These are phyloP conservation scores for Linnaemya tessellans DNA, from an alignment of 2,888 invertebrate species.

Conservation along the genomic window DNA sequence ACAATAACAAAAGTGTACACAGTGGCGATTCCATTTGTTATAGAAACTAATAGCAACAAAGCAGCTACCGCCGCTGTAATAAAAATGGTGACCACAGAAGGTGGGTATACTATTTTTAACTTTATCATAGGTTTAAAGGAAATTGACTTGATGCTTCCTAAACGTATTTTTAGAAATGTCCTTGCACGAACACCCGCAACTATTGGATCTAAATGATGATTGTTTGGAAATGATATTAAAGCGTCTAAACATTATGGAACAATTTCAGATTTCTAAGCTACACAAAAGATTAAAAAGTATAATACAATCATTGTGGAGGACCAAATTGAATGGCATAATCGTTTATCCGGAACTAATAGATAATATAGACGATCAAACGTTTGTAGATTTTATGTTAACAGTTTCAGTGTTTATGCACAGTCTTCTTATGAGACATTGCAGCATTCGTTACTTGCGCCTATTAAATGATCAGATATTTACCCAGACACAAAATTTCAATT, in stretches of 20 bases:
- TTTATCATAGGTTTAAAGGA: not conserved
- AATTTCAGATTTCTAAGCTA: conserved; percentile 75
- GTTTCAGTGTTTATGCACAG: conserved; percentile 74
- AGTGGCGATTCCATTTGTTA: conserved; percentile 7
- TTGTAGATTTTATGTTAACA: conserved; percentile 74
- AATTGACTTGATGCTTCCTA: not conserved
- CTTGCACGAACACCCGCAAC: not conserved
- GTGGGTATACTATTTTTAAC: too few species aligned
- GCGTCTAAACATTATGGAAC: conserved; percentile 75
- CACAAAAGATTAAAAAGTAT: conserved; percentile 76
- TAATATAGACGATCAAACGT: conserved; percentile 67
- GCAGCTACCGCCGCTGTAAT: conserved; percentile 24
- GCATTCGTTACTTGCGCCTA: conserved; percentile 74
- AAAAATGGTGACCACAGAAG: conserved; percentile 64
- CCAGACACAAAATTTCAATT: conserved; percentile 73
- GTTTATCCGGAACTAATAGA: conserved; percentile 74
- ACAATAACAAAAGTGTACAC: conserved; percentile 7
- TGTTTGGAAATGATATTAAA: conserved; percentile 76
- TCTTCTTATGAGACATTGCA: conserved; percentile 74
- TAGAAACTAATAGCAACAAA: conserved; percentile 20
- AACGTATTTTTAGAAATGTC: conserved; percentile 27
- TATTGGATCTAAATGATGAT: conserved; percentile 78
- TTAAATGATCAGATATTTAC: conserved; percentile 71
- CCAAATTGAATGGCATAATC: conserved; percentile 73
- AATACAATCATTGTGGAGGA: conserved; percentile 75